Evolutionary conservation across 2,888 invertebrate genomes (phyloP), one percentile per base, ranked within the genome.

Genomic region (Nebria salina): DNA sequence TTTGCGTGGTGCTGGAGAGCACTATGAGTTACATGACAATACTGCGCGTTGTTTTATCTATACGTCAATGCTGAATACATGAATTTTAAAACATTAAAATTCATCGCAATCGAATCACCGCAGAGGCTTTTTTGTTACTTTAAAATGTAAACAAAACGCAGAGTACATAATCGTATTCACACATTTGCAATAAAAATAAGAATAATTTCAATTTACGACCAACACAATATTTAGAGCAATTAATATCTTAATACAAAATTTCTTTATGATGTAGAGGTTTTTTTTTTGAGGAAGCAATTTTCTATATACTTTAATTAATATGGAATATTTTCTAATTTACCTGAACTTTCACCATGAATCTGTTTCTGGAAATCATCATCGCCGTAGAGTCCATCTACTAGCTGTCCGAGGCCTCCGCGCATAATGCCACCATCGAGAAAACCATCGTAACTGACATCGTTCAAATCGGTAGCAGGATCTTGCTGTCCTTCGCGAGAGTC

Each of bases 391-490:
- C 95, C 95, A 87, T 96, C 96, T 6, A 94, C 92, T 85, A 97
- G 91, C 88, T 96, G 96, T 15, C 97, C 97, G 8, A 97, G 90
- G 3, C 97, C 97, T 68, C 93, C 92, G 75, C 89, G 88, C 88
- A 93, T 90, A 76, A 89, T 88, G 8, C 90, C 90, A 1, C 91
- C 91, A 66, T 91, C 91, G 42, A 91, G 86, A 72, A 89, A 88
- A 0, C 96, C 96, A 86, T 97, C 97, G 88, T 96, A 97, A 73
- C 95, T 94, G 82, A 93, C 91, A 87, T 97, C 97, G 84, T 93
- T 92, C 65, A 97, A 91, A 84, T 94, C 93, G 25, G 91, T 91
- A 13, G 92, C 92, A 7, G 92, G 91, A 82, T 92, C 92, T 87
- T 91, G 90, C 9, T 70, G 75, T 6, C 72, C 75, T 11, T 81